Evolutionary conservation across 1,140 invertebrate species (phyloP).

Genomic region (Bathynomus jamesi): DNA sequence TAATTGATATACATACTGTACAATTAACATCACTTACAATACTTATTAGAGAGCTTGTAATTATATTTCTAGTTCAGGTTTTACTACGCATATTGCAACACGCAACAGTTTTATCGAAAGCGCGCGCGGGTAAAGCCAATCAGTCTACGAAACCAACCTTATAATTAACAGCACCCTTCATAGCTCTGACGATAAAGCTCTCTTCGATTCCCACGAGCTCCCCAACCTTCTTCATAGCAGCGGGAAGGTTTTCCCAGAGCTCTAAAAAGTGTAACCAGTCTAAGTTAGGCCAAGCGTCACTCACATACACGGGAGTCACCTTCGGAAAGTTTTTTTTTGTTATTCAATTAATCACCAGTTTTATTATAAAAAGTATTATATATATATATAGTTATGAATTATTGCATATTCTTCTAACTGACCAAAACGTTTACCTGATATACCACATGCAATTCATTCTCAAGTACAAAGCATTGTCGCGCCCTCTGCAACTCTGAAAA

Average conservation of each 20-base stretch:
- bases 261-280: constrained; percentile 83
- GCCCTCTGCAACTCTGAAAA: constrained; percentile 87
- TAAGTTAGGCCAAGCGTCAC: constrained; percentile 46
- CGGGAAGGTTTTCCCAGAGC: constrained; percentile 72
- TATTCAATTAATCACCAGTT: too few species aligned
- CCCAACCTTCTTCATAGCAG: constrained; percentile 73
- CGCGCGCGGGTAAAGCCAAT: too few species aligned
- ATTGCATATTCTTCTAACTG: background rate
- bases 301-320: constrained; percentile 38
- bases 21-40: too few species aligned
- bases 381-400: background rate
- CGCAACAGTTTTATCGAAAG: too few species aligned
- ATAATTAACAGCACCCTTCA: constrained; percentile 58
- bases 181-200: constrained; percentile 69
- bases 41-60: too few species aligned
- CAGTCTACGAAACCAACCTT: too few species aligned
- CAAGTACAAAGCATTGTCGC: constrained; percentile 78
- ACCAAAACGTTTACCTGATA: constrained; percentile 60
- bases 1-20: too few species aligned
- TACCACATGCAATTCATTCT: constrained; percentile 89
- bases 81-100: too few species aligned
- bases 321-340: too few species aligned
- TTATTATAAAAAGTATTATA: constrained; percentile 3
- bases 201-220: constrained; percentile 86
- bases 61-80: too few species aligned